Evolutionary conservation across 2,888 invertebrate species (phyloP).

Genomic region (Bimastos eiseni): DNA sequence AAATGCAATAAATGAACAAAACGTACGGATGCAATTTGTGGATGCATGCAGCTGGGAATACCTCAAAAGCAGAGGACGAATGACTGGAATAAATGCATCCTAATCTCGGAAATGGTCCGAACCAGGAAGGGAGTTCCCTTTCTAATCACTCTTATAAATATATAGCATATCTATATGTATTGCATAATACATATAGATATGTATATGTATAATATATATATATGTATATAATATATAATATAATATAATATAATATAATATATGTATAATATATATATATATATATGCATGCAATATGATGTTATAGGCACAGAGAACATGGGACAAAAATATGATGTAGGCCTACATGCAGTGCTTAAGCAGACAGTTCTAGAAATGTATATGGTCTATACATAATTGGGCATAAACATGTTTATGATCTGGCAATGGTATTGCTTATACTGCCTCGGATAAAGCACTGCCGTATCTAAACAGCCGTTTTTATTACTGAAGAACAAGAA

Average conservation of each 20-base stretch:
- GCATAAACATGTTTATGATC: slow-evolving; percentile 1
- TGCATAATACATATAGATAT: too few relatives aligned
- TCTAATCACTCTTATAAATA: not conserved
- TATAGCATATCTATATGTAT: too few relatives aligned
- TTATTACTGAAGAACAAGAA: too few relatives aligned
- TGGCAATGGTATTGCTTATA: not conserved
- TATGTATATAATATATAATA: too few relatives aligned
- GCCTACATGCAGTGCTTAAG: too few relatives aligned
- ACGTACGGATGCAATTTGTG: not conserved
- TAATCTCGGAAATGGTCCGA: not conserved
- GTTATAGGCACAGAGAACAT: too few relatives aligned
- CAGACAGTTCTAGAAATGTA: too few relatives aligned
- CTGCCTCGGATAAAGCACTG: not conserved
- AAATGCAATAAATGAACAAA: not conserved
- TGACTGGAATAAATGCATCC: not conserved
- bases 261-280: too few relatives aligned
- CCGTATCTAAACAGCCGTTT: not conserved
- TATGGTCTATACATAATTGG: not conserved
- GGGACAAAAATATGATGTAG: too few relatives aligned
- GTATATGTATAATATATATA: too few relatives aligned
- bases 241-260: too few relatives aligned
- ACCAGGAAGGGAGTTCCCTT: not conserved
- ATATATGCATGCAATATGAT: too few relatives aligned
- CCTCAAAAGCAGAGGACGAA: not conserved
- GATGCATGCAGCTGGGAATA: not conserved